These are phyloP conservation scores for Pseudolaguvia tuberculata DNA, from an alignment of 2,113 vertebrate genomes.

Conservation along the genomic window DNA sequence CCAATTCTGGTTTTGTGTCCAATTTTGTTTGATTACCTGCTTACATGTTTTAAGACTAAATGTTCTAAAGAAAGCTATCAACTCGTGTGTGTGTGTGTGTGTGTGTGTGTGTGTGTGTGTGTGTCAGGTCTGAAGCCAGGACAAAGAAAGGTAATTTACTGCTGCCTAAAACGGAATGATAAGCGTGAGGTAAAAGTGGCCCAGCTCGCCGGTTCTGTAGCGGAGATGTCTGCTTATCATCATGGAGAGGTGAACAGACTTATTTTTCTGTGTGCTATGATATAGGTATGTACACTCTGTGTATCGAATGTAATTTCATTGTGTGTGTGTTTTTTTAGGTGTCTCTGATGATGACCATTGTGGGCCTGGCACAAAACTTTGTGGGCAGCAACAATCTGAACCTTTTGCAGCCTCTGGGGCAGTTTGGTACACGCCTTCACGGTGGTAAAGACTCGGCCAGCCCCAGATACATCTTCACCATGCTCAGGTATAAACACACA, in stretches of 20 bases:
- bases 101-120: background rate
- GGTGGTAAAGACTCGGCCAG: slow-evolving; percentile 97
- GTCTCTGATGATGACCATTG: slow-evolving; percentile 95
- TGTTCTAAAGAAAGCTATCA: too few species aligned
- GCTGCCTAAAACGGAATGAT: slow-evolving; percentile 92
- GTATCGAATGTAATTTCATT: background rate
- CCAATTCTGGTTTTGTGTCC: too few species aligned
- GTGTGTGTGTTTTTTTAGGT: slow-evolving; percentile 59
- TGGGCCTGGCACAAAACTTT: slow-evolving; percentile 93
- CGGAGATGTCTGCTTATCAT: slow-evolving; percentile 98
- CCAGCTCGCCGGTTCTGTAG: slow-evolving; percentile 93
- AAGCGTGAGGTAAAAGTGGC: slow-evolving; percentile 97
- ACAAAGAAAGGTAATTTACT: slow-evolving; percentile 93
- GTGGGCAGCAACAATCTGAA: slow-evolving; percentile 98
- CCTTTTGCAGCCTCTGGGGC: slow-evolving; percentile 87
- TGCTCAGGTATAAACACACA: slow-evolving; percentile 82
- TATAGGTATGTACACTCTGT: background rate
- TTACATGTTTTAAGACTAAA: too few species aligned
- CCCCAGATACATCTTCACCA: slow-evolving; percentile 98
- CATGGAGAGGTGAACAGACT: slow-evolving; percentile 83
- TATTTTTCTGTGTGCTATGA: background rate
- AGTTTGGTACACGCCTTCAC: slow-evolving; percentile 93
- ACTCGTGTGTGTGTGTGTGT: background rate
- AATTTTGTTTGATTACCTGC: too few species aligned
- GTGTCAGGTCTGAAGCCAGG: slow-evolving; percentile 89